A percentile compares a stretch with the other conserved stretches of the same genome.
Evolutionary conservation across 2,797 vertebrate species (phyloP).

Genomic region (Scarus forsteni): DNA sequence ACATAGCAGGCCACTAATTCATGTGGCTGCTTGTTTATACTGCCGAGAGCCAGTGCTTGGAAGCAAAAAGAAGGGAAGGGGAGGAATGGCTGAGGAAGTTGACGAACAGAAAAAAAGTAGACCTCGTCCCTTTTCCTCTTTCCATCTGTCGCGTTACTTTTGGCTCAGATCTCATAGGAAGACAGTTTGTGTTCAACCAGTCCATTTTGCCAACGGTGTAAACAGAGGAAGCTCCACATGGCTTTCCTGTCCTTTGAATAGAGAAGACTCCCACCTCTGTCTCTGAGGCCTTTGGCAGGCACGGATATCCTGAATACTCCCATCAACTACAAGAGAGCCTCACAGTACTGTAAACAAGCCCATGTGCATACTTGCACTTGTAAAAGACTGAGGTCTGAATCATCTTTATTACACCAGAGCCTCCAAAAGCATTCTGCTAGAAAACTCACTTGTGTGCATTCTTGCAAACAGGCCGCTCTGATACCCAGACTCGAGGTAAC

Average conservation of each 20-base stretch:
- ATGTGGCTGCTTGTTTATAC: constrained; percentile 59
- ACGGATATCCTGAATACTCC: constrained; percentile 67
- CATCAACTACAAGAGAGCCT: constrained; percentile 52
- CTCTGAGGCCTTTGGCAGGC: constrained; percentile 49
- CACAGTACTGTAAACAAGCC: constrained; percentile 31
- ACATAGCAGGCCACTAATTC: constrained; percentile 57
- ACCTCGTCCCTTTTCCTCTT: constrained; percentile 54
- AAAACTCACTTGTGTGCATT: neutral
- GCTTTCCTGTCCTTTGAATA: constrained; percentile 80
- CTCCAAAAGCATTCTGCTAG: neutral
- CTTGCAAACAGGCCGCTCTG: too few relatives aligned
- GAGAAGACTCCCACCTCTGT: constrained; percentile 55
- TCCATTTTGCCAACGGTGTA: constrained; percentile 79
- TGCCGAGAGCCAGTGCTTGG: constrained; percentile 46
- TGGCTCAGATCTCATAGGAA: constrained; percentile 62
- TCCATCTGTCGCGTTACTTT: constrained; percentile 58
- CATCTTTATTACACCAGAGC: neutral
- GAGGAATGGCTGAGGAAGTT: constrained; percentile 63
- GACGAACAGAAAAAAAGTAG: constrained; percentile 64
- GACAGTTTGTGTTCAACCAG: constrained; percentile 63
- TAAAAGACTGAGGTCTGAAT: neutral
- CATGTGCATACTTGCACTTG: constrained; percentile 10
- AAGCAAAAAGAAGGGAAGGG: constrained; percentile 51
- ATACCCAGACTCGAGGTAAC: too few relatives aligned
- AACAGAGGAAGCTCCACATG: constrained; percentile 80